Evolutionary conservation across 2,113 vertebrate species (phyloP), one percentile per base, ranked within the genome.

Genomic region (Lathamus discolor): DNA sequence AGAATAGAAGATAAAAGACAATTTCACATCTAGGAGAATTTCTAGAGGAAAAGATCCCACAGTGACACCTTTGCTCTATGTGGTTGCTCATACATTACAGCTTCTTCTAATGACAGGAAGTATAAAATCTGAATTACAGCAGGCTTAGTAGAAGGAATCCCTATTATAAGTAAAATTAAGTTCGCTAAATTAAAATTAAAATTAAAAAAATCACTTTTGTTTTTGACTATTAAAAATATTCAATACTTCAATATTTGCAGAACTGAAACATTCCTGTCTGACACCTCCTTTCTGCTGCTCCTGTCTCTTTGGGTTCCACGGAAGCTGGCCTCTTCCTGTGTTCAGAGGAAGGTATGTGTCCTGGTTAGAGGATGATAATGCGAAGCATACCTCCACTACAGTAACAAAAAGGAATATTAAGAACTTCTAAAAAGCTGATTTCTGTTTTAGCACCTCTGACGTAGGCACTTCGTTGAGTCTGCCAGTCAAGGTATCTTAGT

Each of bases 271-370:
- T 39, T 51, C 46, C 15, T 49, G 14, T 29, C 18, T 44, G 39
- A 41, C 28, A 54, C 5, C 18, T 66, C 8, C 18, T 63, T 31
- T 48, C 37, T 82, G 69, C 33, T 35, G 17, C 43, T 82, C 18
- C 59, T 19, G 4, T 23, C 17, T 31, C 17, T n/a, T 64, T 39
- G 51, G 20, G 43, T 73, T 22, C 55, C n/a, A 8, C 0, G 0
- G 22, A 17, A 11, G 17, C 41, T 29, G 44, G 9, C 17, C 28
- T 81, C 64, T 67, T 62, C 35, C 46, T 77, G 35, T 43, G 33
- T 29, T 63, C 35, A 31, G 35, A 16, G 15, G 33, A 44, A 78
- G 16, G 10, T 51, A 28, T 33, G 44, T 35, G 57, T 35, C 22
- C 57, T 24, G 57, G 33, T 59, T 46, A 69, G 19, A 37, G 19